These are phyloP conservation scores for Callyntrura sp. DNA, from an alignment of 2,888 invertebrate genomes.

Conservation along the genomic window DNA sequence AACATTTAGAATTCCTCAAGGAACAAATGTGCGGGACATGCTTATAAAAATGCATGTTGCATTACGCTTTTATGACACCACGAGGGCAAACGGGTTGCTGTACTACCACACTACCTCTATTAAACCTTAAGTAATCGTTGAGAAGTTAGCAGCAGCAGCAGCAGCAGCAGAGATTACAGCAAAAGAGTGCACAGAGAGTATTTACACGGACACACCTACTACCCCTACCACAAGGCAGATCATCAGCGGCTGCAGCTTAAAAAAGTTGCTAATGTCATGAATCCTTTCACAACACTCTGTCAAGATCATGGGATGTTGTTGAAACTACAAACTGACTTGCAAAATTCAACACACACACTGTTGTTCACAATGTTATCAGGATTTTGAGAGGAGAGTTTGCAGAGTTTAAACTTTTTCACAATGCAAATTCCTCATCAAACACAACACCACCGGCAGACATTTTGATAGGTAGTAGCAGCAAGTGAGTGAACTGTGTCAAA, in stretches of 20 bases:
- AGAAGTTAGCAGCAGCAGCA: too few relatives aligned
- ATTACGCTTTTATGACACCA: conserved; percentile 1
- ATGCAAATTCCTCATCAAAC: neutral
- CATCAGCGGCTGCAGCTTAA: conserved; percentile 28
- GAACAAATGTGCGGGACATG: neutral
- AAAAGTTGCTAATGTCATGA: conserved; percentile 48
- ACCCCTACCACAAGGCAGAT: neutral
- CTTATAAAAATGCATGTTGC: neutral
- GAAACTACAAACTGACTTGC: conserved; percentile 47
- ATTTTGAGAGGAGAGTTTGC: neutral
- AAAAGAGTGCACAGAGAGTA: neutral
- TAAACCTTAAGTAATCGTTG: neutral
- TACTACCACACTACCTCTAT: neutral
- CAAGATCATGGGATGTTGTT: conserved; percentile 49
- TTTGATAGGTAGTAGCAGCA: neutral
- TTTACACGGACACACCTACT: conserved; percentile 36
- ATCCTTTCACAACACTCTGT: conserved; percentile 36
- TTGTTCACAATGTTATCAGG: neutral
- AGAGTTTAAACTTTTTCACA: conserved; percentile 26
- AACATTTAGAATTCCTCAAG: neutral
- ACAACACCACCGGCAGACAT: neutral
- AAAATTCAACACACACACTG: conserved; percentile 41
- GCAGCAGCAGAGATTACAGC: neutral
- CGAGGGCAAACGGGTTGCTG: neutral
- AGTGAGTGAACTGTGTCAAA: neutral